Conservation (phyloP, 2,113 vertebrate species). For the Forbesichthys papilliferus region DNA sequence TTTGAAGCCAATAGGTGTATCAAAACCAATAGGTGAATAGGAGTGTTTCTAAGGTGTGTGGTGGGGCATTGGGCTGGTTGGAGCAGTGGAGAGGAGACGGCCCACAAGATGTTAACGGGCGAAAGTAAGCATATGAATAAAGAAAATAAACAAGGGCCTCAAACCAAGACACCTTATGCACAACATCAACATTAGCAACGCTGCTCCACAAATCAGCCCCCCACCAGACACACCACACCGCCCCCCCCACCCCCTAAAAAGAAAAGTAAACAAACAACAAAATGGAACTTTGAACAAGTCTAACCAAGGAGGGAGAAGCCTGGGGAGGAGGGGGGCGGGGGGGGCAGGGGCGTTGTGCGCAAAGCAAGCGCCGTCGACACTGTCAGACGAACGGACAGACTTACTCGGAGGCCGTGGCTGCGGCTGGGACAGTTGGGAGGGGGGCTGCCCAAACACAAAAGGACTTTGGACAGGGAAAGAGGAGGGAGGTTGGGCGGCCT, state of each 20-base stretch:
- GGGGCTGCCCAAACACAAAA: constrained; percentile 99
- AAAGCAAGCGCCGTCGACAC: constrained; percentile 71
- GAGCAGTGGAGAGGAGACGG: constrained; percentile 17
- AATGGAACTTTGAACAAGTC: neutral
- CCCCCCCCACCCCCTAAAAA: neutral
- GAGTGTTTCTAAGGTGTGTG: constrained; percentile 3
- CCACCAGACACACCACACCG: neutral
- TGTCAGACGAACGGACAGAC: constrained; percentile 90
- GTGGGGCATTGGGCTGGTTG: constrained; percentile 42
- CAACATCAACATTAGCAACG: constrained; percentile 33
- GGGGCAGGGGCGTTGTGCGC: constrained; percentile 56
- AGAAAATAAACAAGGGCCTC: constrained; percentile 34
- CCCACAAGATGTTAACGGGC: constrained; percentile 25
- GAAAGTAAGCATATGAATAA: constrained; percentile 36
- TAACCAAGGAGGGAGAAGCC: constrained; percentile 18
- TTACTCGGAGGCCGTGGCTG: constrained; percentile 98
- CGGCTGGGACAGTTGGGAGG: constrained; percentile 98
- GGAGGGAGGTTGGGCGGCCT: constrained; percentile 82
- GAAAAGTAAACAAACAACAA: constrained; percentile 7
- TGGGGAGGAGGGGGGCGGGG: constrained; percentile 1
- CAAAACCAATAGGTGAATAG: neutral
- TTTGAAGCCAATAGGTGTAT: too few relatives aligned
- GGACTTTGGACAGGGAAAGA: constrained; percentile 99
- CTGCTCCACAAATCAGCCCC: constrained; percentile 27
- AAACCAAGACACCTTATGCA: constrained; percentile 28